Percentiles rank a stretch among this genome's conserved stretches.
Evolutionary conservation across 2,888 invertebrate genomes (phyloP).

Genomic region (Lysandra bellargus): DNA sequence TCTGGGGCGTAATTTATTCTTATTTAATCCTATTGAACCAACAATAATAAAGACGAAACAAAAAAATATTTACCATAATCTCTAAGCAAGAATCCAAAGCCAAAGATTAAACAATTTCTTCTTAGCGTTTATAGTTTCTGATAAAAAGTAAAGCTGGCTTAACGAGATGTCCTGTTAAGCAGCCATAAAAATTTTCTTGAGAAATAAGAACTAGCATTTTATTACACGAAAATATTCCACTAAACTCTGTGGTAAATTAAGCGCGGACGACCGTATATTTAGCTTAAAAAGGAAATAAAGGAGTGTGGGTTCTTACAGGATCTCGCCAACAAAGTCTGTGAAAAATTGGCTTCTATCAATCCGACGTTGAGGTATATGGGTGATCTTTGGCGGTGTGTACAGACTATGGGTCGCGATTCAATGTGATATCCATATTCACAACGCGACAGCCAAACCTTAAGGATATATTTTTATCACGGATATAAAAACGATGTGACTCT

Average conservation of each 20-base stretch:
- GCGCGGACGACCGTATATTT: constrained; percentile 18
- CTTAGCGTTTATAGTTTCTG: background rate
- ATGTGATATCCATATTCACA: background rate
- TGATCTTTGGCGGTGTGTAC: constrained; percentile 23
- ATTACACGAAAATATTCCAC: constrained; percentile 2
- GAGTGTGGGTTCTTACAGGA: constrained; percentile 29
- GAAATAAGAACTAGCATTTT: constrained; percentile 4
- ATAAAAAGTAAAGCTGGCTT: constrained; percentile 10
- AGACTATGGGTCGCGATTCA: background rate
- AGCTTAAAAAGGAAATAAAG: constrained; percentile 31
- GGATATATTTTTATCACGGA: too few species aligned
- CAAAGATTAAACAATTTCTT: background rate
- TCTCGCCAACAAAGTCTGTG: constrained; percentile 34
- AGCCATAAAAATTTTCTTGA: constrained; percentile 5
- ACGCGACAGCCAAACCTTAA: background rate
- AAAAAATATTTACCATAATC: background rate
- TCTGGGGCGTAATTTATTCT: too few species aligned
- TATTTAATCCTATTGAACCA: background rate
- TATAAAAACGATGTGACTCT: too few species aligned
- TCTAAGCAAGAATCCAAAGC: background rate
- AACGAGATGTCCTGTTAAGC: background rate
- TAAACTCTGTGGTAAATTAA: constrained; percentile 13
- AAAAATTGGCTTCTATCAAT: constrained; percentile 34
- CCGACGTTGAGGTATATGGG: constrained; percentile 35
- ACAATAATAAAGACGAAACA: background rate